Base-by-base conservation (phyloP, 2,113 vertebrate species). In the Dromiciops gliroides region DNA sequence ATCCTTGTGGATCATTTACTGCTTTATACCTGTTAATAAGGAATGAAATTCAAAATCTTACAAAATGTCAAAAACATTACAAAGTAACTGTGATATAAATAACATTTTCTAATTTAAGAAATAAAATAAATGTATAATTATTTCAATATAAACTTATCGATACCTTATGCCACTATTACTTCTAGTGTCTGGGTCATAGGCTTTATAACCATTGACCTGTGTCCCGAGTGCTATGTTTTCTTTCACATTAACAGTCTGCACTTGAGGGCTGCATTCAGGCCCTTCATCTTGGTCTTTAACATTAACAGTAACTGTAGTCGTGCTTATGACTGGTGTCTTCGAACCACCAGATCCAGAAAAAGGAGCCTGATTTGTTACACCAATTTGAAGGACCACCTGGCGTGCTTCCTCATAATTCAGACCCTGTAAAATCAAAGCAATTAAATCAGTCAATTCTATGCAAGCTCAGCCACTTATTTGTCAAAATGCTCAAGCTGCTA, bases 221-320 rank as follows among this genome's bases (percentile, higher is more conserved):
- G 98, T 98, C 52, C 98, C 99, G 3, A 97, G 51, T 0, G 98
- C 94, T 3, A 89, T 96, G 0, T 99, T 99, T 97, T 99, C 99
- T 75, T 97, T 98, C 89, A 99, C 98, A 0, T 8, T 95, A 25
- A 99, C n/a, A 24, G 88, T 93, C 28, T 99, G 50, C 0, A 94
- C 51, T 0, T 89, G 97, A 22, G 99, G 98, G 0, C 67, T 95
- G 89, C 99, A 99, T 95, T 99, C 98, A 0, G 99, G 99, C 0
- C 99, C 99, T 96, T 99, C 99, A 4, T 99, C 99, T 1, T 99
- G 24, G 49, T 99, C 31, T 89, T 6, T 12, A 8, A 99, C 98
- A 0, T 96, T 92, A 50, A 99, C 96, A 0, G 97, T 96, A 90
- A 99, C 98, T 0, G 98, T 97, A 44, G 98, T 91, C 3, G 98